Evolutionary conservation across 2,113 vertebrate species (phyloP).

Genomic region (Callospermophilus lateralis): DNA sequence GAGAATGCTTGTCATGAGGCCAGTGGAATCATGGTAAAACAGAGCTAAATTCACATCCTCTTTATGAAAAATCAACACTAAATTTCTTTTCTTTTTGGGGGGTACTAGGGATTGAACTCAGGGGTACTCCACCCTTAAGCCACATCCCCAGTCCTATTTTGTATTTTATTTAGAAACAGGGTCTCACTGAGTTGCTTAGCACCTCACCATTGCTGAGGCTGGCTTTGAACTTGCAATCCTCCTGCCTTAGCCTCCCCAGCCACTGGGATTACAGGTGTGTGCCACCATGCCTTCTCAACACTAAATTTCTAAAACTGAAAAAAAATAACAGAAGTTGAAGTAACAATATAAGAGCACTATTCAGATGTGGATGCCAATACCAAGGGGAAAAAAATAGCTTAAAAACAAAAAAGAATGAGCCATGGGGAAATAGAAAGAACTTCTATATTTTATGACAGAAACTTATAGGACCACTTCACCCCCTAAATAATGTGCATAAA

Average conservation of each 20-base stretch:
- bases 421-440: neutral
- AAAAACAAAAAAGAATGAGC: neutral
- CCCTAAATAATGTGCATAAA: neutral
- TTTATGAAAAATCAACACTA: neutral
- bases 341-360: neutral
- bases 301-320: neutral
- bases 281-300: neutral
- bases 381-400: neutral
- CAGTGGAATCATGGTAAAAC: neutral
- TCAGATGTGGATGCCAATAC: neutral
- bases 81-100: neutral
- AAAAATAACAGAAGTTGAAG: neutral
- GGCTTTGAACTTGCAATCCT: too few relatives aligned
- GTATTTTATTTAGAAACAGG: too few relatives aligned
- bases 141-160: too few relatives aligned
- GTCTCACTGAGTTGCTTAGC: too few relatives aligned
- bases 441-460: constrained; percentile 1
- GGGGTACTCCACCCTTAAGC: too few relatives aligned
- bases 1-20: neutral
- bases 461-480: neutral
- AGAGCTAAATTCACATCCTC: neutral
- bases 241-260: too few relatives aligned
- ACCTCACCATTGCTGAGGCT: too few relatives aligned
- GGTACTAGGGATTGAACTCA: too few relatives aligned
- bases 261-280: too few relatives aligned